Base-by-base conservation (phyloP, 2,113 vertebrate genomes). In the cattle (Bos taurus) region DNA sequence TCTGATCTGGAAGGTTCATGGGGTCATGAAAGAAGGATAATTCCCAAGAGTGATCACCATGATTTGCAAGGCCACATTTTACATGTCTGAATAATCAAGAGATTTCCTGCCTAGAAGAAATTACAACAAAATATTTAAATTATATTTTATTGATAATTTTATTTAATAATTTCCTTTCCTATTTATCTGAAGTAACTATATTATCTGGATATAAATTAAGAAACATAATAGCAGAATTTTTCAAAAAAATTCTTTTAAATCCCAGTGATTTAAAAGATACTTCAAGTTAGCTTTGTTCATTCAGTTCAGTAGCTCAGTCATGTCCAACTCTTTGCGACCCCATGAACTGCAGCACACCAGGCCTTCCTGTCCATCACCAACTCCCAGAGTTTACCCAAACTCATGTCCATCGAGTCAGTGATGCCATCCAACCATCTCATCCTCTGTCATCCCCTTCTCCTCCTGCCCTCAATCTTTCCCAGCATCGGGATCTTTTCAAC, bases 151-250 rank as follows among this genome's bases (percentile, higher is more conserved):
- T 90, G 33, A 86, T 91, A 71, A 26, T 78, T 82, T 52, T 54
- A 52, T 87, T 85, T 43, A 26, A 33, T 78, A 88, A 43, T 74
- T 92, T 87, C 23, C 17, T 88, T 94, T 94, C 25, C 60, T 74
- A 85, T 48, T 90, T 95, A 48, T 11, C 30, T 67, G 23, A 48
- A 94, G 82, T 56, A n/a, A 67, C 40, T 64, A 33, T 92, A 43
- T 90, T 94, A 96, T 83, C 57, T 78, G 11, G 40, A 78, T 89
- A 78, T 84, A 84, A 91, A 80, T 81, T 97, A 81, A 94, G 48
- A 94, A 90, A 71, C 14, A 83, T 50, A 91, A 77, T 84, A 91
- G 43, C 10, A 88, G 64, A 85, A 80, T 78, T 80, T 91, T 64
- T 87, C 26, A 25, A 77, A 13, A 46, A 7, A n/a, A 64, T 36